These are phyloP conservation scores for Stenodema calcarata DNA, from an alignment of 2,888 invertebrate genomes.

Conservation along the genomic window DNA sequence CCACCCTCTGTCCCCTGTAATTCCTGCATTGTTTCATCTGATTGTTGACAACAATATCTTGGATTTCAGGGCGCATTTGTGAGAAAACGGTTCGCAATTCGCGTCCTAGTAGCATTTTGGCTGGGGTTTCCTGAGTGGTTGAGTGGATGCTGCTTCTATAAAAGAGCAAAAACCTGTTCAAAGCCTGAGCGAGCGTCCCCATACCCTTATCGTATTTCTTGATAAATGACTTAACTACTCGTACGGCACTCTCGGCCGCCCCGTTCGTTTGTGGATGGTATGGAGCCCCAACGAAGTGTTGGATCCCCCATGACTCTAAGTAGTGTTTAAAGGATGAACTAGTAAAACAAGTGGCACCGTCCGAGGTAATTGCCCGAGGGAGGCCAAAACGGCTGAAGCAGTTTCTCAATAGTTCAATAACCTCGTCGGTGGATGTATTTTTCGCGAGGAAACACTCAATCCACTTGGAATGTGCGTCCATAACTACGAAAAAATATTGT, in stretches of 20 bases:
- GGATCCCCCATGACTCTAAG: slow-evolving; percentile 2
- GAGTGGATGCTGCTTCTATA: not conserved
- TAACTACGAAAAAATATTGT: slow-evolving; percentile 16
- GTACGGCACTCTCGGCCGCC: no score
- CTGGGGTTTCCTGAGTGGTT: not conserved
- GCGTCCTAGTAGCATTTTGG: no score
- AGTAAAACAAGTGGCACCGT: slow-evolving; percentile 15
- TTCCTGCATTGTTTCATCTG: not conserved
- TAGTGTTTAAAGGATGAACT: not conserved
- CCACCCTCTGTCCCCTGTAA: not conserved
- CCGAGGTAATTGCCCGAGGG: not conserved
- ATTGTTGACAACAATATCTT: not conserved
- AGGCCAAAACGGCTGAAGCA: slow-evolving; percentile 29
- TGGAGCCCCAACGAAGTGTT: slow-evolving; percentile 22
- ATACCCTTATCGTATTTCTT: no score
- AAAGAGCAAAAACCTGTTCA: not conserved
- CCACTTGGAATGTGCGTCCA: slow-evolving; percentile 36
- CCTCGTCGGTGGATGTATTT: not conserved
- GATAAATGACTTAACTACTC: no score
- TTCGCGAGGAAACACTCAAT: slow-evolving; percentile 21
- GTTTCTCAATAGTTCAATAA: slow-evolving; percentile 6
- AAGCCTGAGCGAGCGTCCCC: no score
- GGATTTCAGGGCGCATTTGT: not conserved
- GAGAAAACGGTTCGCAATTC: not conserved
- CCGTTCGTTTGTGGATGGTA: no score